Evolutionary conservation across 2,888 invertebrate genomes (phyloP).

Genomic region (Apocheima hispidaria): DNA sequence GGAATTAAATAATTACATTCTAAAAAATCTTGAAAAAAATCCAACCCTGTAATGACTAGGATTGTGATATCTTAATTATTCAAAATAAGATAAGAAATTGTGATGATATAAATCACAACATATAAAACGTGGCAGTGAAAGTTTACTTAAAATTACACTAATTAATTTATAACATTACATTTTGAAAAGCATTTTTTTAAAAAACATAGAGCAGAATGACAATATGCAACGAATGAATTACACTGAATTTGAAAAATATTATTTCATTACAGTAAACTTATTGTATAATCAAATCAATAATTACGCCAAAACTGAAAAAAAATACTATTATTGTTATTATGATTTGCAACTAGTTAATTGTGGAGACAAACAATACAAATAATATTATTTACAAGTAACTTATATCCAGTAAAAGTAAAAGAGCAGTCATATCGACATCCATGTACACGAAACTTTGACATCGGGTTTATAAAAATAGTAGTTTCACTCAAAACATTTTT

Average conservation of each 20-base stretch:
- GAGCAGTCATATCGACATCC: conserved; percentile 26
- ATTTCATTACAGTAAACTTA: background rate
- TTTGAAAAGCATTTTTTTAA: background rate
- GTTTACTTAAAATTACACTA: conserved; percentile 55
- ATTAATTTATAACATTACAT: conserved; percentile 28
- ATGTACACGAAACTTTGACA: conserved; percentile 28
- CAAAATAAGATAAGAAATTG: conserved; percentile 48
- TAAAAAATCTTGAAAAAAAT: conserved; percentile 48
- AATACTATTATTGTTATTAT: background rate
- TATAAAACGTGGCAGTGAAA: conserved; percentile 78
- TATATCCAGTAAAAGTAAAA: conserved; percentile 14
- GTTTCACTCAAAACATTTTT: conserved; percentile 10
- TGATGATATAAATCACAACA: conserved; percentile 58
- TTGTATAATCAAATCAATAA: background rate
- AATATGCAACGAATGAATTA: background rate
- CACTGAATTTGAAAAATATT: background rate
- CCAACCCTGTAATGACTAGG: conserved; percentile 85
- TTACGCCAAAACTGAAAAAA: background rate
- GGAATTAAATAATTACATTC: conserved; percentile 9
- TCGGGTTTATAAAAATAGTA: conserved; percentile 7
- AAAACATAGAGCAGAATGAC: background rate
- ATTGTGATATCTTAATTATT: conserved; percentile 73
- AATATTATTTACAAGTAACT: conserved; percentile 30
- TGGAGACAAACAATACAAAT: background rate
- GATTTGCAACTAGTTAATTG: background rate